These are phyloP conservation scores for Ctenicera cuprea DNA, from an alignment of 2,888 invertebrate genomes.

Conservation along the genomic window DNA sequence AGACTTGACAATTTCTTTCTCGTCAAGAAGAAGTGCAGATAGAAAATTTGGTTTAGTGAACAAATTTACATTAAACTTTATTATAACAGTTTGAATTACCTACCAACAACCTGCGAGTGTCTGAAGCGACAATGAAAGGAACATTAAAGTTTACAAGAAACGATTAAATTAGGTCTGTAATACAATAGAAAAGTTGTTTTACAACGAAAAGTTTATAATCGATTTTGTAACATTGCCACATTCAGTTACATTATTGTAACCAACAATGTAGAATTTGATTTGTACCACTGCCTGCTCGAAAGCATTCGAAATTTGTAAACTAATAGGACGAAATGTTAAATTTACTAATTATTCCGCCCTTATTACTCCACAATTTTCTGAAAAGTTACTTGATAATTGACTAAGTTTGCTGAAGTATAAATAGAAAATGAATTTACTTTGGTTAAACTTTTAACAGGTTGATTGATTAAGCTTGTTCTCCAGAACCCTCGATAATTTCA, in stretches of 20 bases:
- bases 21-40: constrained; percentile 19
- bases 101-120: not conserved
- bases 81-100: constrained; percentile 14
- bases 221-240: not conserved
- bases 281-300: too few relatives aligned
- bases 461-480: constrained; percentile 27
- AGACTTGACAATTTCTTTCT: constrained; percentile 21
- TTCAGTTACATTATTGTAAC: not conserved
- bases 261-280: too few relatives aligned
- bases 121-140: not conserved
- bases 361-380: not conserved
- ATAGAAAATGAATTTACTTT: constrained; percentile 31
- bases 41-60: constrained; percentile 21
- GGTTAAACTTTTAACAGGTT: constrained; percentile 28
- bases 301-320: too few relatives aligned
- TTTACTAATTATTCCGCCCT: too few relatives aligned
- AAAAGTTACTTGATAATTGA: constrained; percentile 3
- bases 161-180: not conserved
- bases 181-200: constrained; percentile 9
- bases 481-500: constrained; percentile 23
- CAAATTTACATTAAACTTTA: constrained; percentile 23
- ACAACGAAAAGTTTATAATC: constrained; percentile 8
- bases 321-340: too few relatives aligned
- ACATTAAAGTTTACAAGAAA: not conserved
- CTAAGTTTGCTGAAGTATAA: constrained; percentile 1